Evolutionary conservation across 2,888 invertebrate genomes (phyloP), one percentile per base, ranked within the genome.

Genomic region (Oeneis ivallda): DNA sequence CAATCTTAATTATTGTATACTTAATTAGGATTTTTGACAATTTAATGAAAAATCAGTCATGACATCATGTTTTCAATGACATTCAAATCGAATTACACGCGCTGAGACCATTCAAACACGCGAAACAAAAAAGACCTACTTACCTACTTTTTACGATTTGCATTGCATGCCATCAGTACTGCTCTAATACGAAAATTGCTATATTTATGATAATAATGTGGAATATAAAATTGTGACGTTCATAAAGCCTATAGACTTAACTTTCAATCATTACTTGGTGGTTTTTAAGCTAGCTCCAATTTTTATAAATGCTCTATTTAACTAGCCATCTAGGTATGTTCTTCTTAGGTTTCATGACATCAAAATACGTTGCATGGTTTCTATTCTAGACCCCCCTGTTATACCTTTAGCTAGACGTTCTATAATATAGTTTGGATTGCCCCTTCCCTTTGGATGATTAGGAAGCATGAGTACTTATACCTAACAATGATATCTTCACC

Each of bases 211-310:
- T 26, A n/a, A 26, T 26, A 4, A 26, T 11, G 11, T 8, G 15
- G 9, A 17, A 26, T 10, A 58, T 32, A 45, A 62, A 34, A 45
- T 19, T 53, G 43, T 3, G 62, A 53, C 45, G 62, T 62, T 8
- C n/a, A 61, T 41, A 11, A 17, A n/a, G 37, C 32, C 9, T 19
- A 26, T 26, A 43, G 17, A 45, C 54, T 53, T 54, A 47, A 13
- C 49, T 58, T 53, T 41, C 62, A 45, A 41, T 62, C 62, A 62
- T 64, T 45, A 62, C 52, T 41, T 52, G 57, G 63, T 65, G 61
- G 70, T 64, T 70, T 69, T 59, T 67, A 65, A 65, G 70, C 45
- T 67, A 63, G 62, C 60, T 63, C 67, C 43, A 45, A 53, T 52
- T 52, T n/a, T 45, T 54, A 49, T 52, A 32, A 53, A 17, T 15